A percentile compares a stretch with the other conserved stretches of the same genome.
Evolutionary conservation across 2,113 vertebrate species (phyloP).

Genomic region (Brevimyrus niger): DNA sequence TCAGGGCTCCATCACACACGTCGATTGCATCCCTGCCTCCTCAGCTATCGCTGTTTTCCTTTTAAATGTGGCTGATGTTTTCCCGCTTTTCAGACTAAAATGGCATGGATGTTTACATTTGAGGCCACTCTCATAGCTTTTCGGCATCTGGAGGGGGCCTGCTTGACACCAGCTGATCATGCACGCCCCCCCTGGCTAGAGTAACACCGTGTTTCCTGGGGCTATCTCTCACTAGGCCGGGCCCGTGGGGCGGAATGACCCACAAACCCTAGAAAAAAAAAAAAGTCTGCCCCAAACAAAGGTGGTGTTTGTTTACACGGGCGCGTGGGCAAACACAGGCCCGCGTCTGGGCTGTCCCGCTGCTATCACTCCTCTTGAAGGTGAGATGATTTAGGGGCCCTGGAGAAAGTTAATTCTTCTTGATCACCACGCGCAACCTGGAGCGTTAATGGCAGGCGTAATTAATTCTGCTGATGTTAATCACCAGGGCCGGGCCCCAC

Average conservation of each 20-base stretch:
- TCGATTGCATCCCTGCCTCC: not conserved
- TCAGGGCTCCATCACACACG: not conserved
- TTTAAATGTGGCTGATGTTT: not conserved
- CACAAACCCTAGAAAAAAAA: not conserved
- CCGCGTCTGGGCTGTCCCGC: constrained; percentile 71
- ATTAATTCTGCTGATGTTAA: constrained; percentile 99
- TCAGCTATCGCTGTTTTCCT: not conserved
- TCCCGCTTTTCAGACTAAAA: not conserved
- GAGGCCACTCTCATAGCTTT: not conserved
- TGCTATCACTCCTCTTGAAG: constrained; percentile 92
- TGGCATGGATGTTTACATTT: not conserved
- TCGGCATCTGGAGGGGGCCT: not conserved
- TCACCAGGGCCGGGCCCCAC: constrained; percentile 99
- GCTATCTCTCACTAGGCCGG: not conserved
- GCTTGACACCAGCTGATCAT: not conserved
- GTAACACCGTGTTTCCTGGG: not conserved
- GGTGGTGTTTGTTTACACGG: constrained; percentile 59
- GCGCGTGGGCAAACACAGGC: constrained; percentile 54
- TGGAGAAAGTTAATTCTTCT: constrained; percentile 99
- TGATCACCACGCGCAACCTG: constrained; percentile 99
- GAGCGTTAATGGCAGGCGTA: constrained; percentile 99
- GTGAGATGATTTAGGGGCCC: constrained; percentile 99
- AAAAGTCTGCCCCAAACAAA: not conserved
- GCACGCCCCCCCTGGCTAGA: not conserved
- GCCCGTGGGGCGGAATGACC: not conserved